Conservation (phyloP, 1,140 invertebrate genomes). For the Bombus superbus region DNA sequence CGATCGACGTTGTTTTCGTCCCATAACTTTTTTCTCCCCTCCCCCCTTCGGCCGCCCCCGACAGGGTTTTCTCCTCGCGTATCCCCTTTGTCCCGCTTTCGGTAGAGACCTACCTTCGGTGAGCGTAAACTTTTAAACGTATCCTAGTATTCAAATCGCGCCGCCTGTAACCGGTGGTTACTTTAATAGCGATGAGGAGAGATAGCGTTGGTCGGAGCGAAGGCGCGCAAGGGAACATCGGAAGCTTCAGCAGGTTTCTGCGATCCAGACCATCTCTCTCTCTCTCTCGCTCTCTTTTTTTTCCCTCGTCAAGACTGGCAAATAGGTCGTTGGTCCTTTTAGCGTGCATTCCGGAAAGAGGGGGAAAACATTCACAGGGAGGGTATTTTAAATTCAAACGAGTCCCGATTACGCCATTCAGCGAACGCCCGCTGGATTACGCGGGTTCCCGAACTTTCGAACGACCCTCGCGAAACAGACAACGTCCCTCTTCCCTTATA, state of each 20-base stretch:
- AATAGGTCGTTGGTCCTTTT: conserved; percentile 40
- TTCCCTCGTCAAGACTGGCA: neutral
- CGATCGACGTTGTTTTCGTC: conserved; percentile 39
- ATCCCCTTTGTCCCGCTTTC: neutral
- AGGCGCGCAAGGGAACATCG: conserved; percentile 15
- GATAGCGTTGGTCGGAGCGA: neutral
- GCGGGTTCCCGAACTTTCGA: conserved; percentile 27
- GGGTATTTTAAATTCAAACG: conserved; percentile 50
- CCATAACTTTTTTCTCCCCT: neutral
- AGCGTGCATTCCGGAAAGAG: too few relatives aligned
- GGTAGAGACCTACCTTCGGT: neutral
- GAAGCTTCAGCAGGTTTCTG: conserved; percentile 27
- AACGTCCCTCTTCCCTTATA: neutral
- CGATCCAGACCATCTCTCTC: neutral
- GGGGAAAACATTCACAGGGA: conserved; percentile 25
- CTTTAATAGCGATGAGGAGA: conserved; percentile 44
- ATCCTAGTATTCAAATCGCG: conserved; percentile 48
- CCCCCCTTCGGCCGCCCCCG: too few relatives aligned
- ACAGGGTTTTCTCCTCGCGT: neutral
- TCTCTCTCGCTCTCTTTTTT: neutral
- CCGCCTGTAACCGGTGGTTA: conserved; percentile 41
- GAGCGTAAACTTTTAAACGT: conserved; percentile 43
- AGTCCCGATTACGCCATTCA: conserved; percentile 48
- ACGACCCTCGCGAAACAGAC: conserved; percentile 17
- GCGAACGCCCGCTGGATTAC: conserved; percentile 40